Percentiles rank a stretch among this genome's conserved stretches.
Conservation (phyloP, 1,140 invertebrate species). For the Riptortus pedestris region DNA sequence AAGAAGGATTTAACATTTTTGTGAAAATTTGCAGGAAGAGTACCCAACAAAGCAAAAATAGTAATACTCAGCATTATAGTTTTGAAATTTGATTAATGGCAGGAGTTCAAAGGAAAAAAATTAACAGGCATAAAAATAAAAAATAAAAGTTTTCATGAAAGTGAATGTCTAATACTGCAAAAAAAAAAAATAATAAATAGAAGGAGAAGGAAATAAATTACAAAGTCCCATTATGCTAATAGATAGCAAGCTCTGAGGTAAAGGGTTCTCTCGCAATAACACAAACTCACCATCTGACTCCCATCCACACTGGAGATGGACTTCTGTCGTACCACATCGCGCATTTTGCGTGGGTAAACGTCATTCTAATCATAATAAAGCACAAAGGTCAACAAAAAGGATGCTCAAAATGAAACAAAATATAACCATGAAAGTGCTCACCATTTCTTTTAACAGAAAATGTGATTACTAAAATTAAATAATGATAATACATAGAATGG, state of each 20-base stretch:
- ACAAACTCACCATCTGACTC: slow-evolving; percentile 21
- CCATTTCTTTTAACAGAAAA: slow-evolving; percentile 36
- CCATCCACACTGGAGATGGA: slow-evolving; percentile 21
- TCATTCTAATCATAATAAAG: slow-evolving; percentile 40
- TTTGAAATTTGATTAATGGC: not conserved
- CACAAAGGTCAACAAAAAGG: slow-evolving; percentile 23
- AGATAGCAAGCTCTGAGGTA: slow-evolving; percentile 17
- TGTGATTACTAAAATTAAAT: slow-evolving; percentile 10
- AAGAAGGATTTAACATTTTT: no score
- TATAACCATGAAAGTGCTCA: slow-evolving; percentile 33
- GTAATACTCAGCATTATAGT: no score
- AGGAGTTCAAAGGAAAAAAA: not conserved
- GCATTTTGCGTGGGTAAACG: slow-evolving; percentile 59
- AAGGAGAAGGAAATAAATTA: slow-evolving; percentile 7
- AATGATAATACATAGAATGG: not conserved
- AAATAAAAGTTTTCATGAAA: not conserved
- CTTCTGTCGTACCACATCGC: slow-evolving; percentile 47
- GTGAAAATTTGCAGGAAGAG: no score
- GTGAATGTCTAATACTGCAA: no score
- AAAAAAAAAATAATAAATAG: no score
- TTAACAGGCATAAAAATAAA: not conserved
- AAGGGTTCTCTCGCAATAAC: slow-evolving; percentile 18
- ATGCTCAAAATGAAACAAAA: slow-evolving; percentile 36
- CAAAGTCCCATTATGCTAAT: slow-evolving; percentile 1
- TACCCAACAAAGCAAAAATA: no score